These are phyloP conservation scores for Vannuccia rotundouncinata DNA, from an alignment of 2,888 invertebrate genomes.

Conservation along the genomic window DNA sequence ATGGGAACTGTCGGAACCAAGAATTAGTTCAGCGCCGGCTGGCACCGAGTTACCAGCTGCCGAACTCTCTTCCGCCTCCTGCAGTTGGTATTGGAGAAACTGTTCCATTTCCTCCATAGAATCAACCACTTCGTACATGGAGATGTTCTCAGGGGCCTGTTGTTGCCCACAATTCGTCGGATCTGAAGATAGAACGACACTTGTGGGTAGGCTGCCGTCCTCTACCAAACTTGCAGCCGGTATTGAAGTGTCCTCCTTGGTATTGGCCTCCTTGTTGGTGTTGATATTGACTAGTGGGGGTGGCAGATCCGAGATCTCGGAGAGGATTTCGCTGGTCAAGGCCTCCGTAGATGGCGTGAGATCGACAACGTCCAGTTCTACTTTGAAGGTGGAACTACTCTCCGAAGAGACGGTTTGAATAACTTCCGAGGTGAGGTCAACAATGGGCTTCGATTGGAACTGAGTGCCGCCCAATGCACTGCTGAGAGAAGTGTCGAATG, in stretches of 20 bases:
- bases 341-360: not conserved
- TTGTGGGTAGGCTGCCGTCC: not conserved
- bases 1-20: not conserved
- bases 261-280: not conserved
- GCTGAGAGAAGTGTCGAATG: not conserved
- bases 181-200: not conserved
- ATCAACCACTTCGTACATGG: not conserved
- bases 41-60: not conserved
- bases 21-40: not conserved
- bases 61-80: not conserved
- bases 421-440: not conserved
- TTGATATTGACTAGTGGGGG: not conserved
- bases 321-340: not conserved
- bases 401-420: not conserved
- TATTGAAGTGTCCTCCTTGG: not conserved
- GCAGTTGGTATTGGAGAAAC: not conserved
- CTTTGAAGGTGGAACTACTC: not conserved
- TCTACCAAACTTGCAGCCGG: not conserved
- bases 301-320: not conserved
- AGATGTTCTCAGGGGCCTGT: not conserved
- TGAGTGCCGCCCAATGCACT: not conserved
- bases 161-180: not conserved
- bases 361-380: not conserved
- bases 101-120: slow-evolving; percentile 11
- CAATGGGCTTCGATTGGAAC: not conserved